Base-by-base conservation (phyloP, 2,113 vertebrate species). In the Danionella cerebrum region DNA sequence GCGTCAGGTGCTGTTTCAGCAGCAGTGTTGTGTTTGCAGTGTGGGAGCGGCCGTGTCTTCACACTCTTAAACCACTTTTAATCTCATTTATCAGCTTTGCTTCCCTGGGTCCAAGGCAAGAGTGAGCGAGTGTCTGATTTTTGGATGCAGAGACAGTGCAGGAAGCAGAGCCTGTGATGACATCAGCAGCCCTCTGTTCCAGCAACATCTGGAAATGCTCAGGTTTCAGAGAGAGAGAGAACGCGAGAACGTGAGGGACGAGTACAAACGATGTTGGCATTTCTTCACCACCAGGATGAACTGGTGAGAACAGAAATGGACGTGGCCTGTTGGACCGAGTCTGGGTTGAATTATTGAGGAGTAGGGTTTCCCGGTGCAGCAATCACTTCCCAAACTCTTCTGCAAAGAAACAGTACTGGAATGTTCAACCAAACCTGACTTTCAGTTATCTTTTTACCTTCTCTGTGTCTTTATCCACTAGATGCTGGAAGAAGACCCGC, bases 121-220 rank as follows among this genome's bases (percentile, higher is more conserved):
- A 19, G 31, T 33, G 31, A 18, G 12, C 21, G 3, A 36, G 1
- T 11, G 22, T 78, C 79, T 82, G 70, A 18, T 80, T 84, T 78
- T 67, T 82, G 78, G 71, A 80, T 45, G 50, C 13, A 68, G 50
- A 57, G 78, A 74, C 65, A 70, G 71, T 74, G 48, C 63, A 22
- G 58, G 72, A 77, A 63, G 68, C 39, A 54, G 58, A 62, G 80
- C 81, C 82, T 80, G 75, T 78, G 64, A 87, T 89, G 84, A 89
- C 87, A 86, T 89, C 85, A 88, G 76, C 74, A 45, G 24, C 60
- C 24, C 41, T 57, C 22, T 21, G 65, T 63, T 73, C 66, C 67
- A 55, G 71, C 72, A 72, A 85, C 87, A 87, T 86, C 84, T 87
- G 87, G 87, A 86, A 85, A 71, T 3, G 60, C 69, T 88, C 76